Conservation (phyloP, 1,140 invertebrate genomes). For the Tribolium castaneum region DNA sequence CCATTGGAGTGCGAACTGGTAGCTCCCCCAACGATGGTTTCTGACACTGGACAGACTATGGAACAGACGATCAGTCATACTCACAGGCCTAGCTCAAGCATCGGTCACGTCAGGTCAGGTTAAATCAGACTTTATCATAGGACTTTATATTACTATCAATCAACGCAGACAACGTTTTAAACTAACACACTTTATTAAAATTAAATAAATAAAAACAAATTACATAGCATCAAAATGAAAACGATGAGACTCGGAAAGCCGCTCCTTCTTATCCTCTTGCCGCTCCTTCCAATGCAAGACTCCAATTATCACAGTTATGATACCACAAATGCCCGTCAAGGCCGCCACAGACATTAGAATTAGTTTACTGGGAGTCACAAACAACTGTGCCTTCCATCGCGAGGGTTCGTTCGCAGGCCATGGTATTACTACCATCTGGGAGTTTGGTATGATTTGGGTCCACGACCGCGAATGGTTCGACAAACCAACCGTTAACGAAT, state of each 20-base stretch:
- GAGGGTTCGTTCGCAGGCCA: slow-evolving; percentile 80
- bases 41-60: too few species aligned
- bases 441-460: slow-evolving; percentile 95
- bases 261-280: slow-evolving; percentile 90
- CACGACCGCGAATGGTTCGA: slow-evolving; percentile 78
- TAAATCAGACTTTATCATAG: too few species aligned
- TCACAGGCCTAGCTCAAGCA: too few species aligned
- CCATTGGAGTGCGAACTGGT: too few species aligned
- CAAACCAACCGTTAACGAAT: slow-evolving; percentile 87
- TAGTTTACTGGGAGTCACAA: slow-evolving; percentile 95
- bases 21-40: too few species aligned
- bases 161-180: too few species aligned
- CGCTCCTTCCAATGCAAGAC: slow-evolving; percentile 95
- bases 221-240: slow-evolving; percentile 87
- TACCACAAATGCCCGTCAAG: slow-evolving; percentile 85
- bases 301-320: slow-evolving; percentile 87
- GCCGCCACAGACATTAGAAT: slow-evolving; percentile 93
- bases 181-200: slow-evolving; percentile 32
- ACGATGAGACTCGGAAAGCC: slow-evolving; percentile 85
- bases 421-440: slow-evolving; percentile 96
- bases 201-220: slow-evolving; percentile 47
- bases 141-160: too few species aligned
- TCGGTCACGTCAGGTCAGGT: too few species aligned
- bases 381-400: slow-evolving; percentile 93
- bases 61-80: too few species aligned